Evolutionary conservation across 1,140 invertebrate genomes (phyloP).

Genomic region (Cryptotermes secundus): DNA sequence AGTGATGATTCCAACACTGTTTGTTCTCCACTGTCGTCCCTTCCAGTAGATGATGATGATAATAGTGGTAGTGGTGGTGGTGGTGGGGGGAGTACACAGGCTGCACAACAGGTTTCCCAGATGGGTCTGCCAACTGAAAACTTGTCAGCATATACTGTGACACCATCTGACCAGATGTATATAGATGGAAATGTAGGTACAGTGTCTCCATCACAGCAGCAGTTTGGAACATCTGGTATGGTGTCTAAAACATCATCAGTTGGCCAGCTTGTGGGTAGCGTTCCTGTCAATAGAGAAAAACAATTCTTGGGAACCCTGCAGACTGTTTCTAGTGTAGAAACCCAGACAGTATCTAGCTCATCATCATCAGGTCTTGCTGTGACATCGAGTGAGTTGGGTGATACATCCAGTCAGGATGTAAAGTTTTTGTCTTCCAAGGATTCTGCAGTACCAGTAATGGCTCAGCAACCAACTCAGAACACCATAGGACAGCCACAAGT

Average conservation of each 20-base stretch:
- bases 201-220: not conserved
- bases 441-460: too few relatives aligned
- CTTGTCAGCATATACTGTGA: not conserved
- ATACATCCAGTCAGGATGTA: too few relatives aligned
- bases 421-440: too few relatives aligned
- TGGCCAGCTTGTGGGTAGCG: not conserved
- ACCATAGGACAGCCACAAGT: too few relatives aligned
- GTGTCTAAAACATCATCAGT: not conserved
- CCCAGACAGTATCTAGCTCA: not conserved
- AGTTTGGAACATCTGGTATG: not conserved
- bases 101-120: not conserved
- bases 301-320: not conserved
- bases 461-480: too few relatives aligned
- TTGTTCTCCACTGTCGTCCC: not conserved
- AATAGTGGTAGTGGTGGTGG: not conserved
- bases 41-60: not conserved
- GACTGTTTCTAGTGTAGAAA: not conserved
- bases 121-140: not conserved
- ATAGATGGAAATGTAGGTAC: not conserved
- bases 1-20: not conserved
- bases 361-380: not conserved
- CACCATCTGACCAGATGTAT: not conserved
- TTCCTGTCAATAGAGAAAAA: not conserved
- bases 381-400: not conserved
- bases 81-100: not conserved